Evolutionary conservation across 2,888 invertebrate genomes (phyloP).

Genomic region (Dolomedes plantarius): DNA sequence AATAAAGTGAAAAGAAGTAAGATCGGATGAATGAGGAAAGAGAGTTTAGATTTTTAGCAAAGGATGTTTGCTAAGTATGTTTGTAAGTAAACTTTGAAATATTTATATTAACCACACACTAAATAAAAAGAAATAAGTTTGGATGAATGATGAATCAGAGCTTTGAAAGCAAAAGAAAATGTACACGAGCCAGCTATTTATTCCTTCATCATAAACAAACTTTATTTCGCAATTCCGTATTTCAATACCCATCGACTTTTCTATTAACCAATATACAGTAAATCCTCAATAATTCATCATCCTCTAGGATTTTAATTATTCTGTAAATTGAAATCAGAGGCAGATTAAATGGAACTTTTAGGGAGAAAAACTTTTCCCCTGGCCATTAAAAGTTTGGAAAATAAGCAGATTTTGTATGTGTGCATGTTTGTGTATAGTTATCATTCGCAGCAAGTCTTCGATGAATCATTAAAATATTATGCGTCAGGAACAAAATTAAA

Average conservation of each 20-base stretch:
- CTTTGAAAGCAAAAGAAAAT: too few relatives aligned
- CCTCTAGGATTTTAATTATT: neutral
- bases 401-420: neutral
- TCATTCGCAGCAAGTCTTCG: neutral
- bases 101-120: too few relatives aligned
- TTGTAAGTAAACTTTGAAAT: too few relatives aligned
- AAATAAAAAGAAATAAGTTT: too few relatives aligned
- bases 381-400: neutral
- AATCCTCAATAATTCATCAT: neutral
- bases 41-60: too few relatives aligned
- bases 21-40: too few relatives aligned
- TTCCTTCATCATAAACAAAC: too few relatives aligned
- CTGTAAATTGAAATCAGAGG: neutral
- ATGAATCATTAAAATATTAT: neutral
- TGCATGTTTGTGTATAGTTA: neutral
- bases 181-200: too few relatives aligned
- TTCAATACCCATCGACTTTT: neutral
- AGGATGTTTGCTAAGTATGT: too few relatives aligned
- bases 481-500: neutral
- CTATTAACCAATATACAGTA: neutral
- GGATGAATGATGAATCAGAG: too few relatives aligned
- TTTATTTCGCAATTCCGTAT: neutral
- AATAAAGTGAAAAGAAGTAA: too few relatives aligned
- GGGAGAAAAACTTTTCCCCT: neutral
- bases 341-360: constrained; percentile 6